Evolutionary conservation across 2,113 vertebrate genomes (phyloP).

Genomic region (Sterna hirundo): DNA sequence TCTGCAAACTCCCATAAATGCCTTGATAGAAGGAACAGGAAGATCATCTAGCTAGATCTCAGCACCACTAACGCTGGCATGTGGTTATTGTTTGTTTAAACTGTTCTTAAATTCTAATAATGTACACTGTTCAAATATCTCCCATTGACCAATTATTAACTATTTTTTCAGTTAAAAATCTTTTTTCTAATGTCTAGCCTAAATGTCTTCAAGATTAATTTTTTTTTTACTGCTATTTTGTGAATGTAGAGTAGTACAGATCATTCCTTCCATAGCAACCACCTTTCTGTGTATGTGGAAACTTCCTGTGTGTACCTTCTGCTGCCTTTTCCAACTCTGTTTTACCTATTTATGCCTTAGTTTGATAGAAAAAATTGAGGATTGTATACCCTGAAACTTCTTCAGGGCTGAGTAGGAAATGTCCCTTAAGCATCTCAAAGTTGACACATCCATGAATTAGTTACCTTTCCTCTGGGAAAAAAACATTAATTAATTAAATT

Average conservation of each 20-base stretch:
- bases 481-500: background rate
- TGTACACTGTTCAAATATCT: background rate
- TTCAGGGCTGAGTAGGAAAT: background rate
- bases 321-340: background rate
- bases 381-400: background rate
- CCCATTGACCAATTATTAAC: background rate
- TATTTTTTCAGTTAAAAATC: background rate
- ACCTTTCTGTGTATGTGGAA: background rate
- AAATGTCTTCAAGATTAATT: background rate
- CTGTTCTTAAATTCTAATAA: background rate
- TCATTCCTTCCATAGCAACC: background rate
- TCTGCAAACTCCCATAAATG: background rate
- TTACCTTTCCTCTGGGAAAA: background rate
- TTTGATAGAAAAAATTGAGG: background rate
- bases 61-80: background rate
- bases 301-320: background rate
- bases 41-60: background rate
- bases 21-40: background rate
- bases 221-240: background rate
- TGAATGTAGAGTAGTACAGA: too few species aligned
- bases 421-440: background rate
- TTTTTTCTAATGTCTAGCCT: background rate
- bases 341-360: background rate
- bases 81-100: background rate
- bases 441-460: background rate